Conservation (phyloP, 2,797 vertebrate genomes). For the Eremophila alpestris region DNA sequence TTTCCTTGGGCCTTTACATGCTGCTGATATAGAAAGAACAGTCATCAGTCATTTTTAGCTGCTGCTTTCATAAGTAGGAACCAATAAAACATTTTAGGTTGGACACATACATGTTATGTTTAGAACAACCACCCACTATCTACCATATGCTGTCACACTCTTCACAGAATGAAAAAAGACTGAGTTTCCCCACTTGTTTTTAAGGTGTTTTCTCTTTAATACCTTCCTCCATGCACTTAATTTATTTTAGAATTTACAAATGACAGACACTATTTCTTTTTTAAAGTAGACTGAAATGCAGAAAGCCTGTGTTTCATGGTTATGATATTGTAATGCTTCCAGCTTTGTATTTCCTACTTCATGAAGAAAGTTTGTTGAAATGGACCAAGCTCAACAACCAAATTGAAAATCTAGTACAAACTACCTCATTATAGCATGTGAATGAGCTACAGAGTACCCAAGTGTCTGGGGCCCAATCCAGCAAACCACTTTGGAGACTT, state of each 20-base stretch:
- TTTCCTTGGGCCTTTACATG: neutral
- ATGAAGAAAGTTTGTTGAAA: neutral
- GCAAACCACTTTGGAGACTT: neutral
- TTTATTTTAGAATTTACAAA: slow-evolving; percentile 38
- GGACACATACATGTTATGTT: slow-evolving; percentile 53
- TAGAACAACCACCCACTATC: slow-evolving; percentile 43
- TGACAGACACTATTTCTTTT: neutral
- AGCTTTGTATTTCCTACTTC: neutral
- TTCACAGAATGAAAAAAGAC: slow-evolving; percentile 30
- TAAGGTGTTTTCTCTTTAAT: slow-evolving; percentile 50
- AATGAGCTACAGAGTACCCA: neutral
- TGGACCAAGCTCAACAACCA: neutral
- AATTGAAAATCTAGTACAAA: neutral
- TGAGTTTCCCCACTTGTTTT: slow-evolving; percentile 29
- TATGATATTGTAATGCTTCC: neutral
- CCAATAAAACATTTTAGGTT: slow-evolving; percentile 44
- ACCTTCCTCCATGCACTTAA: neutral
- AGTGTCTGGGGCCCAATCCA: neutral
- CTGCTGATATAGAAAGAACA: slow-evolving; percentile 64
- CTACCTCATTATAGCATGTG: neutral
- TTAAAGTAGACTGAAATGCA: neutral
- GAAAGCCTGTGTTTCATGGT: neutral
- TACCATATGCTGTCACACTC: slow-evolving; percentile 53
- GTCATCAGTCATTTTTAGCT: slow-evolving; percentile 48
- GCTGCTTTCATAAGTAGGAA: slow-evolving; percentile 49